A percentile compares a stretch with the other conserved stretches of the same genome.
phyloP scores from a whole-genome alignment of 2,113 vertebrate genomes.

The Mesembrinibis cayennensis region DNA sequence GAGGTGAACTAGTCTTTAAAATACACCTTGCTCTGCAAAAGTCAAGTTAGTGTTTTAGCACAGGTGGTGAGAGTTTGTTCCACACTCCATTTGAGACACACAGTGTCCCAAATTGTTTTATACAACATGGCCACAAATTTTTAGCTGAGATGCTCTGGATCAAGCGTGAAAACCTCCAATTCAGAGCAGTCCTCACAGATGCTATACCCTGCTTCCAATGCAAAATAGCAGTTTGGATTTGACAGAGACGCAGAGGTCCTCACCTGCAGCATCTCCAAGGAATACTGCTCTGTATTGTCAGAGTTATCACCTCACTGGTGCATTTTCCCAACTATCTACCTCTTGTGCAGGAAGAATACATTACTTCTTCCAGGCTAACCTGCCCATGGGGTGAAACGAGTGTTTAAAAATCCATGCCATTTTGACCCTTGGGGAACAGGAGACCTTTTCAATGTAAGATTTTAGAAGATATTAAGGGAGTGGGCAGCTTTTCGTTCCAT shows the following conservation, averaged over 20 bases:
- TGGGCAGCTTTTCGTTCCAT: background rate
- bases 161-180: background rate
- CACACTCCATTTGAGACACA: fast-evolving
- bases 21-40: background rate
- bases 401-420: background rate
- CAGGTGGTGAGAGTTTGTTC: background rate
- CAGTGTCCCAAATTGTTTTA: background rate
- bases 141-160: background rate
- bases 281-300: background rate
- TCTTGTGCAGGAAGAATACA: background rate
- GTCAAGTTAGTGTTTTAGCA: background rate
- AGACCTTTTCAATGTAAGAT: background rate
- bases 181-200: background rate
- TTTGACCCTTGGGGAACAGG: background rate
- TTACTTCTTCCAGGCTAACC: background rate
- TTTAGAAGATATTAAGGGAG: background rate
- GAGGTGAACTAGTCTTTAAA: background rate
- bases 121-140: background rate
- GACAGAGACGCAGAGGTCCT: background rate
- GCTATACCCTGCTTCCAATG: background rate
- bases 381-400: background rate
- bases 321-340: background rate
- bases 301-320: background rate
- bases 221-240: background rate
- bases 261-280: background rate